phyloP scores from a whole-genome alignment of 2,113 vertebrate species.

The Chiloscyllium plagiosum region DNA sequence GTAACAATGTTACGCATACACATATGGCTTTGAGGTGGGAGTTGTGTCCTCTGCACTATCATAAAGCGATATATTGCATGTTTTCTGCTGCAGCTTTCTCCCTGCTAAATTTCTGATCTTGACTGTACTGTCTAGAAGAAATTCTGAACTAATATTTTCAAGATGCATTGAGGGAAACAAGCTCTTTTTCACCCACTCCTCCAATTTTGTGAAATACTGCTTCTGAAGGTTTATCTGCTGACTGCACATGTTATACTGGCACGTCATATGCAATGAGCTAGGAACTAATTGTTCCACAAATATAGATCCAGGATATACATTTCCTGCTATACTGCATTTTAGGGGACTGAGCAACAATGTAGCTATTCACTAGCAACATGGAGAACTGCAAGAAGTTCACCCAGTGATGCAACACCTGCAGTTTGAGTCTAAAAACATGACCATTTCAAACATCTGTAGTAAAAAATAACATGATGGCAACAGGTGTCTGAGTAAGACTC shows the following conservation, averaged over 20 bases:
- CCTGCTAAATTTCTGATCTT: not conserved
- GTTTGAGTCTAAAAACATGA: not conserved
- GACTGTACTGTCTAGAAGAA: not conserved
- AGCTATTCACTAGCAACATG: not conserved
- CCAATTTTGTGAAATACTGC: no score
- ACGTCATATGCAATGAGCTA: no score
- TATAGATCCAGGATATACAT: no score
- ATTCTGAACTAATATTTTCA: not conserved
- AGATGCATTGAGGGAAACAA: not conserved
- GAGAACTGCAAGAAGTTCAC: not conserved
- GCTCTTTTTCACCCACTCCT: not conserved
- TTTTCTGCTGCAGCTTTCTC: not conserved
- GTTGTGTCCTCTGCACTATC: not conserved
- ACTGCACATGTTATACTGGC: no score
- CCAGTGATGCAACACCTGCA: no score
- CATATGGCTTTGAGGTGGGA: not conserved
- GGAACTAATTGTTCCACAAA: no score
- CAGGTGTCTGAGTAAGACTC: no score
- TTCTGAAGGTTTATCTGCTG: no score
- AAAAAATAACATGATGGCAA: no score
- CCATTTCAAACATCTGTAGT: not conserved
- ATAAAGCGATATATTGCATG: not conserved
- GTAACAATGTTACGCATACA: not conserved
- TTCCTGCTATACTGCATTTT: not conserved
- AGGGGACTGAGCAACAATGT: not conserved